A percentile compares a stretch with the other conserved stretches of the same genome.
Evolutionary conservation across 2,113 vertebrate genomes (phyloP).

Genomic region (Amblyornis subalaris): DNA sequence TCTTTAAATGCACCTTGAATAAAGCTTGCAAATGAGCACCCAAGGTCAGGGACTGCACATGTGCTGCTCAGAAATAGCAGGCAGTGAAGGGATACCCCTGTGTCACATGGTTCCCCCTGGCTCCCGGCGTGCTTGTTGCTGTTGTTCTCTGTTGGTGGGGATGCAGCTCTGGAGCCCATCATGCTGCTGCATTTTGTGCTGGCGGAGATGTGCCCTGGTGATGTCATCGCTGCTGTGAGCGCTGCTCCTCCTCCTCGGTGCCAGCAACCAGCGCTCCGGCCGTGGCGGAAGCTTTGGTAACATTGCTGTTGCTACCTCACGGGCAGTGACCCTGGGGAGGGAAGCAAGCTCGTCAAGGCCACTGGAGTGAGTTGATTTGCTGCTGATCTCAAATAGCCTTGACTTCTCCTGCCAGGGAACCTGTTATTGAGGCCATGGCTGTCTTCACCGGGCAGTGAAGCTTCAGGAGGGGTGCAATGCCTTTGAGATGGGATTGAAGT

Average conservation of each 20-base stretch:
- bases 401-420: not conserved
- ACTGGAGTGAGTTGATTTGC: not conserved
- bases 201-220: slow-evolving; percentile 11
- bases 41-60: not conserved
- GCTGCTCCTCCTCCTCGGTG: not conserved
- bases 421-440: not conserved
- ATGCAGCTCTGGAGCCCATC: not conserved
- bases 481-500: not conserved
- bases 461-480: not conserved
- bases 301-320: not conserved
- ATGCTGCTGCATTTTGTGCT: not conserved
- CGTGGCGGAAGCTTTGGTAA: not conserved
- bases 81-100: not conserved
- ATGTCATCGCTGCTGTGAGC: slow-evolving; percentile 55
- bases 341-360: not conserved
- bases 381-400: not conserved
- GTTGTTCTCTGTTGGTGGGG: not conserved
- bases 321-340: not conserved
- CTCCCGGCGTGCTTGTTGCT: not conserved
- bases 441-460: not conserved
- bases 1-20: not conserved
- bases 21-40: not conserved
- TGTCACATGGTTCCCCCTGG: not conserved
- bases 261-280: not conserved
- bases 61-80: not conserved